Conservation (phyloP, 1,140 invertebrate genomes). For the Magallana gigas region DNA sequence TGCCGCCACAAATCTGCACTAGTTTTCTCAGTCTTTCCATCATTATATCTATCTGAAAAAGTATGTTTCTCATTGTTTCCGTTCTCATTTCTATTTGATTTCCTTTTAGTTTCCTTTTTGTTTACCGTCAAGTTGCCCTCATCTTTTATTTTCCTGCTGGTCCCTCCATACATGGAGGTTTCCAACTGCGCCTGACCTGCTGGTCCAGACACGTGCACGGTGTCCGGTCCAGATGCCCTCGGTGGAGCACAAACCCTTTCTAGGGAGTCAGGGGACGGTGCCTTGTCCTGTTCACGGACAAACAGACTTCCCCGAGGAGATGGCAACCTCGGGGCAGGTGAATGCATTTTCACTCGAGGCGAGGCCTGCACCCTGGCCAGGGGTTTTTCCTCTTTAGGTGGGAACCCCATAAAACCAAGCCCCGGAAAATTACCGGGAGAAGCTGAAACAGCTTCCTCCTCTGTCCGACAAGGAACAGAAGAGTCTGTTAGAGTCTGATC, state of each 20-base stretch:
- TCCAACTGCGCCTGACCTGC: constrained; percentile 42
- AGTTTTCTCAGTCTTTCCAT: neutral
- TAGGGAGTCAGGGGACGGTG: constrained; percentile 43
- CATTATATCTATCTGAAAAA: neutral
- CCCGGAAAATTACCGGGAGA: too few relatives aligned
- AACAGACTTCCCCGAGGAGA: constrained; percentile 42
- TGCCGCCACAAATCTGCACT: neutral
- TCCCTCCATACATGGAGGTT: neutral
- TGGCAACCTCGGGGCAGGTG: constrained; percentile 26
- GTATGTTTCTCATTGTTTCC: neutral
- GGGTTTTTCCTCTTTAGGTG: neutral
- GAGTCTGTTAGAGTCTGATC: too few relatives aligned
- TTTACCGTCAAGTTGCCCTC: neutral
- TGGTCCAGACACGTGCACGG: neutral
- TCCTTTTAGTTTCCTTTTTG: neutral
- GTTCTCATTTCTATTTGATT: neutral
- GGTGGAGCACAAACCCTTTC: constrained; percentile 27
- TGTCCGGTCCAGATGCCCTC: constrained; percentile 34
- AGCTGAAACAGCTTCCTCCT: too few relatives aligned
- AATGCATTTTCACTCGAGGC: neutral
- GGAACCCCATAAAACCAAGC: neutral
- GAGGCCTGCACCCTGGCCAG: constrained; percentile 1
- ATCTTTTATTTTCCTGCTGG: neutral
- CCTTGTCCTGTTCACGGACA: neutral
- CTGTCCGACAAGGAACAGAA: too few relatives aligned